Conservation (phyloP, 2,797 vertebrate species). For the Rhynchotus rufescens region DNA sequence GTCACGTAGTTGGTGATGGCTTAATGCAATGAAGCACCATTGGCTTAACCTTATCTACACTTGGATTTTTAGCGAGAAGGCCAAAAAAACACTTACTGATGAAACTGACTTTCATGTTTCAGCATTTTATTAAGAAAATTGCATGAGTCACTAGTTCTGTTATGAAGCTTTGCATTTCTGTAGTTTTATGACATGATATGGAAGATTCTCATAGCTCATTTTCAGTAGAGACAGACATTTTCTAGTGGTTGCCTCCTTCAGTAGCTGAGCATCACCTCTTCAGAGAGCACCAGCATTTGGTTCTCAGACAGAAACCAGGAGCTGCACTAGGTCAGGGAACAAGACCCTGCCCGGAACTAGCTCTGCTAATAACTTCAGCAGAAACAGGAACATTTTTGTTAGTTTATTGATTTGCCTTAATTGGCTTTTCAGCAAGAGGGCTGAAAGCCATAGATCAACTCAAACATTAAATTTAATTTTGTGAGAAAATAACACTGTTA, state of each 20-base stretch:
- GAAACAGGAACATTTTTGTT: slow-evolving; percentile 64
- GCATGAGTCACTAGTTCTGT: neutral
- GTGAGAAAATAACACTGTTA: slow-evolving; percentile 82
- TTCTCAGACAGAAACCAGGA: neutral
- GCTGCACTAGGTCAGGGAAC: neutral
- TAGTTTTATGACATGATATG: neutral
- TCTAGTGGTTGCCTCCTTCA: neutral
- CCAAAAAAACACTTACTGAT: neutral
- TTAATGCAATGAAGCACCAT: neutral
- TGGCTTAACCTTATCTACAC: neutral
- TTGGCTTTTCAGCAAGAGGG: slow-evolving; percentile 63
- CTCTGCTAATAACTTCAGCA: neutral
- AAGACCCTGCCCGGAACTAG: neutral
- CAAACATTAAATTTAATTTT: slow-evolving; percentile 82
- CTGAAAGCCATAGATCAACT: slow-evolving; percentile 74
- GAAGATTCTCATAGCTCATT: neutral
- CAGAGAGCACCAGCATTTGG: neutral
- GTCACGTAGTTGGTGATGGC: neutral
- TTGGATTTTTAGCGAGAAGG: neutral
- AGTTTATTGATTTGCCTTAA: slow-evolving; percentile 82
- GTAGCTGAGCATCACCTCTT: neutral
- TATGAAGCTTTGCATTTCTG: neutral
- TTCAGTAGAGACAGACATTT: neutral
- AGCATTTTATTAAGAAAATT: slow-evolving; percentile 24
- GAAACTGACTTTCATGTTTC: neutral